Conservation (phyloP, 2,113 vertebrate species). For the Dicerorhinus sumatrensis region DNA sequence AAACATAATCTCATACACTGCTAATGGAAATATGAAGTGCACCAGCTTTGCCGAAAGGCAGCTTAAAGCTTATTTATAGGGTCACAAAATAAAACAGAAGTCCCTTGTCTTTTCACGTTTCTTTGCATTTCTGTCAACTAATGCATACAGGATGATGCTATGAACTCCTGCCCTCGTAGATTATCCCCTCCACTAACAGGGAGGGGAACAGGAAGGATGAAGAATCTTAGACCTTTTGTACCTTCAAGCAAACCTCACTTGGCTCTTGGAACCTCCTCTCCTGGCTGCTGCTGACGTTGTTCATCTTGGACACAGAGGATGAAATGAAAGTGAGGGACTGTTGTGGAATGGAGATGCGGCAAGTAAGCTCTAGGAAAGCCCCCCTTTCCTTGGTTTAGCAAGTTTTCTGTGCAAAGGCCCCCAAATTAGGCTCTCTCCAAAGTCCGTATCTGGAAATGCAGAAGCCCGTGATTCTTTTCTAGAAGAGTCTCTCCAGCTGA, state of each 20-base stretch:
- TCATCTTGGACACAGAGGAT: neutral
- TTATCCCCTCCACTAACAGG: neutral
- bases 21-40: constrained; percentile 36
- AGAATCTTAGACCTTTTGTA: no score
- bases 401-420: neutral
- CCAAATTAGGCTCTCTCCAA: neutral
- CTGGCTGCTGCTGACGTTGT: neutral
- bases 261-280: neutral
- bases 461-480: neutral
- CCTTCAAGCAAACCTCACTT: neutral
- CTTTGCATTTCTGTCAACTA: neutral
- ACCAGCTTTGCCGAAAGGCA: neutral
- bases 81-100: constrained; percentile 22
- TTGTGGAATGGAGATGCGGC: neutral
- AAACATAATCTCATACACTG: neutral
- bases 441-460: neutral
- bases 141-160: fast-evolving
- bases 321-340: neutral
- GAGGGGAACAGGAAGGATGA: neutral
- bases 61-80: constrained; percentile 4
- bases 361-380: neutral
- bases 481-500: neutral
- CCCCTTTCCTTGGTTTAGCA: neutral
- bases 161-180: neutral
- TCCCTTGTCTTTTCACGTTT: neutral